A percentile compares a stretch with the other conserved stretches of the same genome.
These are phyloP conservation scores for Sander lucioperca DNA, from an alignment of 2,113 vertebrate species.

Conservation along the genomic window DNA sequence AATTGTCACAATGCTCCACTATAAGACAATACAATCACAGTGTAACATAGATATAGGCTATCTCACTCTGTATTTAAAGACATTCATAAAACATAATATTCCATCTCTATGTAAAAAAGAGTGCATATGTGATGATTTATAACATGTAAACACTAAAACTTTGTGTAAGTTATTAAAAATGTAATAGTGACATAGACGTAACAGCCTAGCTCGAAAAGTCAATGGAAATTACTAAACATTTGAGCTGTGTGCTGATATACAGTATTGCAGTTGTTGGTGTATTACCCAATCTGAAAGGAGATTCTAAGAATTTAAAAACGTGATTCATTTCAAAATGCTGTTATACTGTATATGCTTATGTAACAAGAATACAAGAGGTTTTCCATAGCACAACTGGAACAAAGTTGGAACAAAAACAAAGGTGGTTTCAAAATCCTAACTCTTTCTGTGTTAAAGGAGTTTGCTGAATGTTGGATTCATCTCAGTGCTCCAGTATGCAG, in stretches of 20 bases:
- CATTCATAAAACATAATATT: too few relatives aligned
- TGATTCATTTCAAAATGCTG: conserved; percentile 13
- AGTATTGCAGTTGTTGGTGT: neutral
- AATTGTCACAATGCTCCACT: neutral
- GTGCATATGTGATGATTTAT: neutral
- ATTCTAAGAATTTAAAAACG: conserved; percentile 25
- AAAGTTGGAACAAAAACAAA: conserved; percentile 37
- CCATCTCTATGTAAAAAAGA: too few relatives aligned
- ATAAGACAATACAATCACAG: neutral
- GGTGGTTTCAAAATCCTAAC: conserved; percentile 31
- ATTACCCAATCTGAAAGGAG: neutral
- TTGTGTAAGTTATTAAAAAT: neutral
- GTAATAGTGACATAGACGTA: neutral
- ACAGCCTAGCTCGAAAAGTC: neutral
- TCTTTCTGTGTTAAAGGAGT: neutral
- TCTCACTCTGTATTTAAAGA: neutral
- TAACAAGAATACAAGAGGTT: conserved; percentile 38
- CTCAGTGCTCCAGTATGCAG: neutral
- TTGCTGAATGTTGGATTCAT: neutral
- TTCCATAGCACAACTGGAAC: conserved; percentile 21
- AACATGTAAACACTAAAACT: neutral
- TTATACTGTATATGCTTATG: conserved; percentile 20
- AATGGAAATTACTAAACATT: neutral
- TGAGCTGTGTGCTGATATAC: neutral
- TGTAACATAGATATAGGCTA: neutral